Evolutionary conservation across 1,140 invertebrate genomes (phyloP).

Genomic region (Drosophila littoralis): DNA sequence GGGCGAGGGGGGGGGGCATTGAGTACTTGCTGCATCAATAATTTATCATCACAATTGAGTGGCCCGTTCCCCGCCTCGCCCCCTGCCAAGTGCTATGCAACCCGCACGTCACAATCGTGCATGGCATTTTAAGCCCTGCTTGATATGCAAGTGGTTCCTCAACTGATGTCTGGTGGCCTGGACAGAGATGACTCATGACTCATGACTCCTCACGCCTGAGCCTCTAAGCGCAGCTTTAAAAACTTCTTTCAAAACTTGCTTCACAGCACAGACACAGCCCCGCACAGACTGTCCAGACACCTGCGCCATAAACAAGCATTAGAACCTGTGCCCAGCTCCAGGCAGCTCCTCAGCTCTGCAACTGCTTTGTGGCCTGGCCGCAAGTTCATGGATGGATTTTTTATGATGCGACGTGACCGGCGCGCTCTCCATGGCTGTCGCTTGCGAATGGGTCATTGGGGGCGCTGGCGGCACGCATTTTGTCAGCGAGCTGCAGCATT

Average conservation of each 20-base stretch:
- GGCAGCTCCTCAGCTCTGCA: conserved; percentile 1
- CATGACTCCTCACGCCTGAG: conserved; percentile 47
- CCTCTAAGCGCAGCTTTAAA: conserved; percentile 55
- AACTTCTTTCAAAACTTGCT: conserved; percentile 54
- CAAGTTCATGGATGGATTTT: conserved; percentile 54
- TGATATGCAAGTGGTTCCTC: conserved; percentile 62
- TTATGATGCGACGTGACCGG: conserved; percentile 63
- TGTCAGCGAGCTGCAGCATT: conserved; percentile 17
- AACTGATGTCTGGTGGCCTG: conserved; percentile 15
- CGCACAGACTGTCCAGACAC: conserved; percentile 32
- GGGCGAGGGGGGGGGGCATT: neutral
- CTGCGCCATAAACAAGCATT: conserved; percentile 55
- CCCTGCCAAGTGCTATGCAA: neutral
- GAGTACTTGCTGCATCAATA: conserved; percentile 31
- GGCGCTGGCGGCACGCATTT: neutral
- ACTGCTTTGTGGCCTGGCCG: no score
- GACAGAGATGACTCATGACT: conserved; percentile 34
- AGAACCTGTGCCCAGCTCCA: conserved; percentile 36
- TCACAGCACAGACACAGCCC: conserved; percentile 4
- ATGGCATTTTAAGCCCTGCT: conserved; percentile 61
- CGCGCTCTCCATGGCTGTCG: neutral
- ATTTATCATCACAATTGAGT: conserved; percentile 60
- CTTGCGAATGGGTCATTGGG: conserved; percentile 7
- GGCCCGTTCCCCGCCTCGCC: neutral
- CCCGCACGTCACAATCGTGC: conserved; percentile 50